phyloP scores from a whole-genome alignment of 1,140 invertebrate genomes.

The Ditylenchus dipsaci region DNA sequence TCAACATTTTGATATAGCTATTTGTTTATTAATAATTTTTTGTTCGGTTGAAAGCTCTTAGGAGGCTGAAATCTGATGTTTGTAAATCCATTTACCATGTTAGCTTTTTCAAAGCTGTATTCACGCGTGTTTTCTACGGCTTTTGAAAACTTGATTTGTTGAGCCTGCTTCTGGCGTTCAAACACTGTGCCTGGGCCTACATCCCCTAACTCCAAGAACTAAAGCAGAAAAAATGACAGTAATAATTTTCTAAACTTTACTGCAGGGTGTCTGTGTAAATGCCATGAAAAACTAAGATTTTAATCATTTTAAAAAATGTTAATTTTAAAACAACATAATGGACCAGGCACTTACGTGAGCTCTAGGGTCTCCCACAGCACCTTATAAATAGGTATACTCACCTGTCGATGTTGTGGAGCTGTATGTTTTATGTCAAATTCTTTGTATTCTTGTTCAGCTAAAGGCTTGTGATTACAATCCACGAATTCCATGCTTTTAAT shows the following conservation, averaged over 20 bases:
- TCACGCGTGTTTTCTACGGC: slow-evolving; percentile 17
- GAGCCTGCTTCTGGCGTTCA: neutral
- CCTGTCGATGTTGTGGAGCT: slow-evolving; percentile 22
- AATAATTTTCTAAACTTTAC: neutral
- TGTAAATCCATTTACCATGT: no score
- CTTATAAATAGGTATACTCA: no score
- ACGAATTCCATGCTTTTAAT: no score
- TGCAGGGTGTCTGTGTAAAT: neutral
- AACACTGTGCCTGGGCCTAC: neutral
- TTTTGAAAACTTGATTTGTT: slow-evolving; percentile 17
- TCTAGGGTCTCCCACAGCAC: slow-evolving; percentile 8
- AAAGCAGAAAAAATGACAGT: neutral
- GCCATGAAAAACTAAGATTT: no score
- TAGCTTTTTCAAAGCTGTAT: slow-evolving; percentile 19
- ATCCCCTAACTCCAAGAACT: neutral
- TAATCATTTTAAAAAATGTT: no score
- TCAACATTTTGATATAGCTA: no score
- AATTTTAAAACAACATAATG: neutral
- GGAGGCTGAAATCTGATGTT: no score
- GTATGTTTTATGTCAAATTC: slow-evolving; percentile 10
- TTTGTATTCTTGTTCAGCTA: neutral
- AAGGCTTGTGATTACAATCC: no score
- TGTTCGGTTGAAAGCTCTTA: no score
- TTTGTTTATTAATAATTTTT: no score
- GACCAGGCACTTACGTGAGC: no score